Base-by-base conservation (phyloP, 1,140 invertebrate genomes). In the Holcopasites calliopsidis region DNA sequence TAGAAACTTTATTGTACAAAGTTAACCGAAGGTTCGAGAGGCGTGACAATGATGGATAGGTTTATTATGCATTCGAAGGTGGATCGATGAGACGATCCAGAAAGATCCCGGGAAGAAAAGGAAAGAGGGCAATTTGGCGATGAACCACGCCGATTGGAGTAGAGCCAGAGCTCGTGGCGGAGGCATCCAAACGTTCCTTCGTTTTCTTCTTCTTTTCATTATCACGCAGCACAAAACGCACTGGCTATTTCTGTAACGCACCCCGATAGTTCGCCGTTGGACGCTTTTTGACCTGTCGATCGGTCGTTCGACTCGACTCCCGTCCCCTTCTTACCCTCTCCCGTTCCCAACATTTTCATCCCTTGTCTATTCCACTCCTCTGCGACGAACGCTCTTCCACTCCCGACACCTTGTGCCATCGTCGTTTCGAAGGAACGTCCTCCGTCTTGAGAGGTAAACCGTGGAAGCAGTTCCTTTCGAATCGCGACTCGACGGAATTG, bases 1-100 rank as follows among this genome's bases (percentile, higher is more conserved):
- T 80, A 72, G 35, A 72, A 69, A 77, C 21, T 82, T 82, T 77
- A 82, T 80, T 82, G 26, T 77, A 82, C 78, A 82, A 82, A 82
- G 78, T 62, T 80, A 62, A 80, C 55, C 44, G 49, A 50, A 42
- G 13, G 52, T 33, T 40, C n/a, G 23, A n/a, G 47, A 49, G 38
- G 57, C 38, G 40, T 47, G 65, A 61, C 35, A 42, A 47, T 74
- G 76, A 78, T 16, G 57, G 28, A 77, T 42, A 23, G 38, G 64
- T 55, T 65, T 54, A 42, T 47, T 28, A 31, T 13, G 6, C 38
- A 21, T 40, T 58, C 21, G 26, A 33, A 44, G 57, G 28, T 61
- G n/a, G 11, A 54, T 58, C 38, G 13, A 16, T 1, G 6, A 18
- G 38, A 31, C 33, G 50, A 38, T 11, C 7, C 16, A 28, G 47